A percentile compares a stretch with the other conserved stretches of the same genome.
These are phyloP conservation scores for Periophthalmus modestus DNA, from an alignment of 2,113 vertebrate species.

Conservation along the genomic window DNA sequence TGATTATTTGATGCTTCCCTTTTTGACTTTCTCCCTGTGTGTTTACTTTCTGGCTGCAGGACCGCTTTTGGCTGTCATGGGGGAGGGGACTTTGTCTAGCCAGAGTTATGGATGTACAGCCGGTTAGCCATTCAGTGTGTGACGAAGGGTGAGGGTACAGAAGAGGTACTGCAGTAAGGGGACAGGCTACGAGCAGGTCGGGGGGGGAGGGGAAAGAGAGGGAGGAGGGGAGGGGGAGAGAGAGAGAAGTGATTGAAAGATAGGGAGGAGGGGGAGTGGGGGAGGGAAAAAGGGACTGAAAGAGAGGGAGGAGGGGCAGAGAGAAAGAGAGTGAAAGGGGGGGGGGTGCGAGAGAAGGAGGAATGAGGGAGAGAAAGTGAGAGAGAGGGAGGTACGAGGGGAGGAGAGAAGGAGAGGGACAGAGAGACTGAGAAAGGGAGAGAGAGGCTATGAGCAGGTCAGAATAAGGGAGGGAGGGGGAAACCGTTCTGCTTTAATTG, in stretches of 20 bases:
- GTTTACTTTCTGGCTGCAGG: conserved; percentile 38
- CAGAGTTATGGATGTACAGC: conserved; percentile 29
- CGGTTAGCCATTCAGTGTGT: conserved; percentile 31
- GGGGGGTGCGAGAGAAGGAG: too few relatives aligned
- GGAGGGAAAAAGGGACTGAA: too few relatives aligned
- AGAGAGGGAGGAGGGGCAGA: too few relatives aligned
- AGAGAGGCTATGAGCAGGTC: too few relatives aligned
- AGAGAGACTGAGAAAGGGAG: too few relatives aligned
- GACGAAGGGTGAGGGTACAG: conserved; percentile 43
- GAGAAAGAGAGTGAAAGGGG: too few relatives aligned
- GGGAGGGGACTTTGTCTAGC: conserved; percentile 44
- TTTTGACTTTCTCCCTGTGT: conserved; percentile 15
- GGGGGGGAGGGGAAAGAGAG: not conserved
- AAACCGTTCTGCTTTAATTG: conserved; percentile 55
- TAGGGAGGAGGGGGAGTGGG: too few relatives aligned
- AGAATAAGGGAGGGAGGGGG: not conserved
- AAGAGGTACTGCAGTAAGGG: conserved; percentile 42
- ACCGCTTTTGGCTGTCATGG: conserved; percentile 23
- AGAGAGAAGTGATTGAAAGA: too few relatives aligned
- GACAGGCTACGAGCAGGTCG: conserved; percentile 36
- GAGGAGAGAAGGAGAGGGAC: too few relatives aligned
- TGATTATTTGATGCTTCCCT: not conserved
- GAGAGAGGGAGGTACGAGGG: too few relatives aligned
- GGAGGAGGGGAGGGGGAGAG: too few relatives aligned
- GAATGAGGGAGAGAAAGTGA: too few relatives aligned